Percentiles rank a stretch among this genome's conserved stretches.
Conservation (phyloP, 2,888 invertebrate species). For the Hypercompe scribonia region DNA sequence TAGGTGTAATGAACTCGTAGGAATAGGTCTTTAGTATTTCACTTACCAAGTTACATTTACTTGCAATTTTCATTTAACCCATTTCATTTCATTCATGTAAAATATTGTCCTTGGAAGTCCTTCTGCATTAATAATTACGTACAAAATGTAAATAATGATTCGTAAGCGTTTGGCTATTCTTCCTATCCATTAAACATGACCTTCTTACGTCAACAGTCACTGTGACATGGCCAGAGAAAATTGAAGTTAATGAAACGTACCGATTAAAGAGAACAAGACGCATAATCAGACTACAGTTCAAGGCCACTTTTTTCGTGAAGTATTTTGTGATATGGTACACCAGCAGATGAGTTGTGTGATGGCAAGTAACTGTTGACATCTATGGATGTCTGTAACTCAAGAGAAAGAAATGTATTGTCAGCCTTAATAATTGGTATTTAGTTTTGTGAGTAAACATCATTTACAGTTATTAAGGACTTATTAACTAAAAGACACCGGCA, state of each 20-base stretch:
- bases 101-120: neutral
- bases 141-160: conserved; percentile 10
- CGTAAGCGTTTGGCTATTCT: conserved; percentile 1
- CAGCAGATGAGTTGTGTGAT: too few species aligned
- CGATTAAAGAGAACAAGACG: conserved; percentile 19
- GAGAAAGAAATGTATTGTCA: too few species aligned
- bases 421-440: too few species aligned
- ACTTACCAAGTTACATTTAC: too few species aligned
- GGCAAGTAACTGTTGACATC: too few species aligned
- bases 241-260: conserved; percentile 34
- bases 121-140: neutral
- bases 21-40: too few species aligned
- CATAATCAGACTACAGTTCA: neutral
- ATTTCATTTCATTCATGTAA: neutral
- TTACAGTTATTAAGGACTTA: too few species aligned
- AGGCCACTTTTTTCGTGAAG: neutral
- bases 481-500: too few species aligned
- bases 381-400: too few species aligned
- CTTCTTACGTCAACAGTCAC: conserved; percentile 16
- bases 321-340: neutral
- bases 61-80: too few species aligned
- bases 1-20: too few species aligned
- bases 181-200: conserved; percentile 15
- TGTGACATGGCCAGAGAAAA: conserved; percentile 16
- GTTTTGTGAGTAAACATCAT: too few species aligned